These are phyloP conservation scores for Drosophila lutescens DNA, from an alignment of 2,888 invertebrate species.

Conservation along the genomic window DNA sequence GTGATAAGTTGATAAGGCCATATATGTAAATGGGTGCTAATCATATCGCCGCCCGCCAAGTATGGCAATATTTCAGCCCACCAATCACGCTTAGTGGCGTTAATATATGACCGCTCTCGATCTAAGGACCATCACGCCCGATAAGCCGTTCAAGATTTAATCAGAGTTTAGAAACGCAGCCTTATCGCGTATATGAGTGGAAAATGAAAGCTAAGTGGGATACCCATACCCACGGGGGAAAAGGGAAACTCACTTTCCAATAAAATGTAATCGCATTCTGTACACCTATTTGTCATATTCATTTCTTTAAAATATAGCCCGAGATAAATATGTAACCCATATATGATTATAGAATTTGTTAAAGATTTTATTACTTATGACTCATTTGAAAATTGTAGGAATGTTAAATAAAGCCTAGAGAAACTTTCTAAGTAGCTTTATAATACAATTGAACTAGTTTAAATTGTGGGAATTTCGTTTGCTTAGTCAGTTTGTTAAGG, in stretches of 20 bases:
- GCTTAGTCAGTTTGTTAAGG: not conserved
- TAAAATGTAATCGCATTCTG: not conserved
- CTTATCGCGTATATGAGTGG: constrained; percentile 13
- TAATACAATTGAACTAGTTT: constrained; percentile 2
- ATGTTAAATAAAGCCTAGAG: no score
- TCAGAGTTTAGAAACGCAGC: constrained; percentile 25
- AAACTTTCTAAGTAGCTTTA: constrained; percentile 7
- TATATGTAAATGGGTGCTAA: constrained; percentile 50
- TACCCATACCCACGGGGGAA: not conserved
- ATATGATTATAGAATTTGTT: not conserved
- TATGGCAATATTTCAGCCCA: constrained; percentile 50
- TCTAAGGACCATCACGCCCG: constrained; percentile 24
- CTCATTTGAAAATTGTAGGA: not conserved
- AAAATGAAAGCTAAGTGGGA: constrained; percentile 4
- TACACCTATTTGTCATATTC: not conserved
- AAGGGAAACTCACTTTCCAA: not conserved
- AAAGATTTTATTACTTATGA: not conserved
- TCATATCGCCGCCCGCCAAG: constrained; percentile 49
- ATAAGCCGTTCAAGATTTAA: constrained; percentile 41
- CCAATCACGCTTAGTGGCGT: constrained; percentile 51
- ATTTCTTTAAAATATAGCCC: not conserved
- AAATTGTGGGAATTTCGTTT: not conserved
- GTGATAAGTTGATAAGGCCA: constrained; percentile 49
- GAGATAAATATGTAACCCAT: not conserved
- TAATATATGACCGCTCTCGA: constrained; percentile 44